Percentiles rank a stretch among this genome's conserved stretches.
Evolutionary conservation across 2,797 vertebrate species (phyloP).

Genomic region (Pangasius larnaudii): DNA sequence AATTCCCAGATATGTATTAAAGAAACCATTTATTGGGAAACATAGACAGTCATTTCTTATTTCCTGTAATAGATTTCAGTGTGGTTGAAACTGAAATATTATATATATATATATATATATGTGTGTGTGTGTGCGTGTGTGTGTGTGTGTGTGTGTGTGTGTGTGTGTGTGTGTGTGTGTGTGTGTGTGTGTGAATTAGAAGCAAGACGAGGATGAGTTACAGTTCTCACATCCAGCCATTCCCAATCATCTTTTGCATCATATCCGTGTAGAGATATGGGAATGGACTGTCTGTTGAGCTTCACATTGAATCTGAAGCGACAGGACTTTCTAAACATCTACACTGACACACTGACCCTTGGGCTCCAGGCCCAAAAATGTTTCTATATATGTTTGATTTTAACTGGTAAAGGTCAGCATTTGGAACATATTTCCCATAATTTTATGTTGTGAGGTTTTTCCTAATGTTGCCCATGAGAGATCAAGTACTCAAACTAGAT

Average conservation of each 20-base stretch:
- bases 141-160: too few species aligned
- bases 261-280: background rate
- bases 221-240: background rate
- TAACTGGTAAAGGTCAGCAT: constrained; percentile 38
- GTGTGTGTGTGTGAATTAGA: too few species aligned
- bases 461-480: constrained; percentile 44
- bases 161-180: too few species aligned
- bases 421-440: constrained; percentile 50
- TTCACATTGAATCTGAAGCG: constrained; percentile 29
- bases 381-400: constrained; percentile 51
- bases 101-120: too few species aligned
- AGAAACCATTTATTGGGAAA: background rate
- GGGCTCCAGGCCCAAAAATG: constrained; percentile 15
- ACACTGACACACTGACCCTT: constrained; percentile 13
- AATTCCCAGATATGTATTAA: constrained; percentile 5
- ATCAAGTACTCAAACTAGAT: constrained; percentile 13
- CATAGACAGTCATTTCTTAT: background rate
- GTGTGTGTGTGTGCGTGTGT: too few species aligned
- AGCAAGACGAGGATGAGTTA: background rate
- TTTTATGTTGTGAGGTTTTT: constrained; percentile 31
- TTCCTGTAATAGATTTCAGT: background rate
- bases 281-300: constrained; percentile 21
- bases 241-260: background rate
- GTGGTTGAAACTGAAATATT: background rate
- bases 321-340: constrained; percentile 41